Evolutionary conservation across 92 coral and sea anemone genomes (phyloP).

Genomic region (Porites lobata): DNA sequence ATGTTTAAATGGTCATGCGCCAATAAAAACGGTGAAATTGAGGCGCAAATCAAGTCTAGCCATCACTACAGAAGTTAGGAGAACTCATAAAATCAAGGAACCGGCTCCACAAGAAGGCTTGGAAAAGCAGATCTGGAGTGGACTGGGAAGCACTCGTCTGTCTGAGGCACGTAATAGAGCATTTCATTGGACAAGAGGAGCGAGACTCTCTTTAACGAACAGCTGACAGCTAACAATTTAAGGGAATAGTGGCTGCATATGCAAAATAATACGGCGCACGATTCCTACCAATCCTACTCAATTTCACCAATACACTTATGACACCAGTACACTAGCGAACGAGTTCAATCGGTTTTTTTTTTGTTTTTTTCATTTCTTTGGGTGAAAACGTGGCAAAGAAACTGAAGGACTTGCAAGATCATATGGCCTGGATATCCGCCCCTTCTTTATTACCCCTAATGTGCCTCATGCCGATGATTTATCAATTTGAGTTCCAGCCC

Average conservation of each 20-base stretch:
- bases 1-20: conserved; percentile 29
- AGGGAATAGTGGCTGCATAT: background rate
- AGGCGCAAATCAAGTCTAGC: conserved; percentile 60
- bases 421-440: background rate
- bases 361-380: background rate
- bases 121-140: background rate
- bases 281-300: conserved; percentile 29
- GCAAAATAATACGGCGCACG: conserved; percentile 34
- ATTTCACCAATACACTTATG: conserved; percentile 23
- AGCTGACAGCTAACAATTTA: background rate
- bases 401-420: conserved; percentile 10
- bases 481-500: too few species aligned
- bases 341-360: conserved; percentile 14
- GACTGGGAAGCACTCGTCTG: background rate
- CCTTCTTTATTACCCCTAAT: background rate
- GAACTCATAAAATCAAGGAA: conserved; percentile 8
- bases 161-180: conserved; percentile 21
- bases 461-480: background rate
- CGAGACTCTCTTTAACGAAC: too few species aligned
- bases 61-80: conserved; percentile 38
- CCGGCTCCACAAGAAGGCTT: background rate
- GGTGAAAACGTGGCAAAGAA: background rate
- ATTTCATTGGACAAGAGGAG: conserved; percentile 2
- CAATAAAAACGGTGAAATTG: conserved; percentile 57
- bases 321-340: conserved; percentile 21